These are phyloP conservation scores for Mola mola DNA, from an alignment of 2,113 vertebrate species.

Conservation along the genomic window DNA sequence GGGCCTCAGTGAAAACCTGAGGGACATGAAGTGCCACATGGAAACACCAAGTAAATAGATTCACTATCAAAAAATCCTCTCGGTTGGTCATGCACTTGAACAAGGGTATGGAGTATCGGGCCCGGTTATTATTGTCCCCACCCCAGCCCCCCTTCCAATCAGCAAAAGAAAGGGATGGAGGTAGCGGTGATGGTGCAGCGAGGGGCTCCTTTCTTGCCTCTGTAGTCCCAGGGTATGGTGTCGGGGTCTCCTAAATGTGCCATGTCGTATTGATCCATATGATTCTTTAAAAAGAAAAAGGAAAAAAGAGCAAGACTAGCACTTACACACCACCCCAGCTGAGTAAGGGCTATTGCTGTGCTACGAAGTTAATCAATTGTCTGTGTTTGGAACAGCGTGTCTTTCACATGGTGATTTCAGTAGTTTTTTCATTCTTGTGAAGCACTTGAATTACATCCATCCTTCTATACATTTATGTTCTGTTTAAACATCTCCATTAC, in stretches of 20 bases:
- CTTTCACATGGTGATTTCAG: constrained; percentile 64
- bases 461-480: too few species aligned
- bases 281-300: constrained; percentile 46
- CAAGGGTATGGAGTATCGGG: constrained; percentile 44
- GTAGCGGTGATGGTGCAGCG: constrained; percentile 49
- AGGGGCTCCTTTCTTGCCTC: constrained; percentile 61
- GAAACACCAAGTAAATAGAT: constrained; percentile 56
- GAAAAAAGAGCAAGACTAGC: constrained; percentile 76
- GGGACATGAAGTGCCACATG: constrained; percentile 44
- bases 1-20: constrained; percentile 44
- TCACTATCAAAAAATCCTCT: constrained; percentile 32
- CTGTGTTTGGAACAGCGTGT: constrained; percentile 62
- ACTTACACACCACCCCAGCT: constrained; percentile 72
- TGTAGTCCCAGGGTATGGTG: constrained; percentile 64
- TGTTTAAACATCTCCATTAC: too few species aligned
- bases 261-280: constrained; percentile 82
- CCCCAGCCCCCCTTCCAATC: constrained; percentile 58
- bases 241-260: constrained; percentile 71
- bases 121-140: constrained; percentile 45
- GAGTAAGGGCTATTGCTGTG: constrained; percentile 76
- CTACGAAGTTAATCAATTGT: constrained; percentile 79
- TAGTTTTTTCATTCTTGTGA: constrained; percentile 38
- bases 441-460: too few species aligned
- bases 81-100: constrained; percentile 64
- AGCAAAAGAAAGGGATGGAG: constrained; percentile 48